A percentile compares a stretch with the other conserved stretches of the same genome.
These are phyloP conservation scores for Nothobranchius furzeri DNA, from an alignment of 2,113 vertebrate genomes.

Conservation along the genomic window DNA sequence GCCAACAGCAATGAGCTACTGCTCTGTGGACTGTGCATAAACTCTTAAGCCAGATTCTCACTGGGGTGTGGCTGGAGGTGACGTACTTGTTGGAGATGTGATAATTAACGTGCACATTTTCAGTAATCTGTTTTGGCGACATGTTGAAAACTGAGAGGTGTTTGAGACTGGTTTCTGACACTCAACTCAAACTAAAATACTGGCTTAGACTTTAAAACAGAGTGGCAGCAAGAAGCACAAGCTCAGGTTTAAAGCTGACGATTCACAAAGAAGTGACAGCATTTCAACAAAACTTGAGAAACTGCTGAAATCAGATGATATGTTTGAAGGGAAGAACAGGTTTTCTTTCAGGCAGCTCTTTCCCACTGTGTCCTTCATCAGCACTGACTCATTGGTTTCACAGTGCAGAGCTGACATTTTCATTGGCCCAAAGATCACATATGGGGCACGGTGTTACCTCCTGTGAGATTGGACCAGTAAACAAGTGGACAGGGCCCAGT, in stretches of 20 bases:
- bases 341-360: slow-evolving; percentile 20
- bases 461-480: slow-evolving; percentile 33
- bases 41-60: not conserved
- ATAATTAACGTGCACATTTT: too few relatives aligned
- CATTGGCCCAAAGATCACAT: slow-evolving; percentile 59
- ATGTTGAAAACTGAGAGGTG: too few relatives aligned
- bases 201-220: slow-evolving; percentile 15
- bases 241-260: not conserved
- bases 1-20: slow-evolving; percentile 2
- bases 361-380: slow-evolving; percentile 53
- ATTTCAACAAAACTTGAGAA: slow-evolving; percentile 41
- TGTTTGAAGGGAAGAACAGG: slow-evolving; percentile 21
- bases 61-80: too few relatives aligned
- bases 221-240: slow-evolving; percentile 36
- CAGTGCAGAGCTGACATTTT: slow-evolving; percentile 62
- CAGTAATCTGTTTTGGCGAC: too few relatives aligned
- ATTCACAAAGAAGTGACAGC: slow-evolving; percentile 16
- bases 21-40: slow-evolving; percentile 19
- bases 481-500: slow-evolving; percentile 43
- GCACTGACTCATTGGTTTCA: slow-evolving; percentile 65
- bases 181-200: too few relatives aligned
- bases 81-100: too few relatives aligned
- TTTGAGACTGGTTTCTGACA: too few relatives aligned
- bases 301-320: slow-evolving; percentile 42
- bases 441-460: slow-evolving; percentile 60